Evolutionary conservation across 1,140 invertebrate genomes (phyloP).

Genomic region (Acromyrmex echinatior): DNA sequence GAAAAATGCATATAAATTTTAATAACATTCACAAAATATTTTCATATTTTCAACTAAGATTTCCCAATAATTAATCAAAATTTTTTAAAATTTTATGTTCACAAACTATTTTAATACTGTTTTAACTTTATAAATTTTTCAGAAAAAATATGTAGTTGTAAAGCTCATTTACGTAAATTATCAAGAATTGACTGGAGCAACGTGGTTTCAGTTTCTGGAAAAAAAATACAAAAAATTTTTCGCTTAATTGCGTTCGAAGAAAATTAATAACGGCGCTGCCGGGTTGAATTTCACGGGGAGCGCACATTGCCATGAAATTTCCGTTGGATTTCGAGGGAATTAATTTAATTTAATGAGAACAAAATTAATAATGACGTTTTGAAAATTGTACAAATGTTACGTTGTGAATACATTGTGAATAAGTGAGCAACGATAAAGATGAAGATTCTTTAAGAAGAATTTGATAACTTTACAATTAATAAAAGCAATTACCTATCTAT

Average conservation of each 20-base stretch:
- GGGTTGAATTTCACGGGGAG: conserved; percentile 30
- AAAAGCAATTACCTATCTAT: no score
- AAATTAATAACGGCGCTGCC: conserved; percentile 42
- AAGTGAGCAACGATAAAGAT: conserved; percentile 20
- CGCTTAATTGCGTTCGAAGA: conserved; percentile 27
- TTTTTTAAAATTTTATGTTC: not conserved
- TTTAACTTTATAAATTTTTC: not conserved
- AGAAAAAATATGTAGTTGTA: not conserved
- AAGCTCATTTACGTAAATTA: conserved; percentile 34
- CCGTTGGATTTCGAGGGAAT: conserved; percentile 17
- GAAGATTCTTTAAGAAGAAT: not conserved
- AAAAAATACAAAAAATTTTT: not conserved
- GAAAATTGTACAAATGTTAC: conserved; percentile 17
- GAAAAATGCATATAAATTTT: not conserved
- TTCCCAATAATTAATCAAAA: conserved; percentile 30
- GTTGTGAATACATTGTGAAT: conserved; percentile 9
- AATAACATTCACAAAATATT: no score
- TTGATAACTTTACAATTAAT: not conserved
- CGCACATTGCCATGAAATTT: conserved; percentile 20
- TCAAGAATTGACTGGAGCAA: conserved; percentile 16
- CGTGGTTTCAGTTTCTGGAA: not conserved
- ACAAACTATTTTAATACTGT: not conserved
- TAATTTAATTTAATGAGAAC: conserved; percentile 63
- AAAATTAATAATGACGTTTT: conserved; percentile 49
- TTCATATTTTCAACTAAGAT: not conserved